A percentile compares a stretch with the other conserved stretches of the same genome.
phyloP scores from a whole-genome alignment of 2,888 invertebrate genomes.

The Pristionchus maxplancki region DNA sequence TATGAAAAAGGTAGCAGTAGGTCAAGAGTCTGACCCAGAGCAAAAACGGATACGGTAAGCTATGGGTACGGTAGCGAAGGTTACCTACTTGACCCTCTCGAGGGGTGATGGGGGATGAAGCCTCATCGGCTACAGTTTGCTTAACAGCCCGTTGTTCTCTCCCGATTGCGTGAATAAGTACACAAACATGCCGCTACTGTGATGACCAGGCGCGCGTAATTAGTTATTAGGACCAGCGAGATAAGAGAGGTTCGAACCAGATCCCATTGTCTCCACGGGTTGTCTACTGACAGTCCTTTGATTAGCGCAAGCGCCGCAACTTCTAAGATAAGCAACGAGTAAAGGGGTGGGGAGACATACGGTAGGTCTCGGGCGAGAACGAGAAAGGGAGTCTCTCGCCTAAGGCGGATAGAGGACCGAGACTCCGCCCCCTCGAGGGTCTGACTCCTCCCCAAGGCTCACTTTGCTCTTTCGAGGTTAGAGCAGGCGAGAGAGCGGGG shows the following conservation, averaged over 20 bases:
- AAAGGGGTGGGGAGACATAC: background rate
- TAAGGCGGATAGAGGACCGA: constrained; percentile 1
- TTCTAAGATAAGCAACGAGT: background rate
- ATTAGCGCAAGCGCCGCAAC: background rate
- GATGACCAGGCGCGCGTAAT: constrained; percentile 21
- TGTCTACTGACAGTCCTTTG: background rate
- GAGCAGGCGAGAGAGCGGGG: background rate
- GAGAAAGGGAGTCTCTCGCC: background rate
- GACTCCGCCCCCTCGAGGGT: constrained; percentile 31
- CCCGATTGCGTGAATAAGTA: background rate
- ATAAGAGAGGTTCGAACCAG: constrained; percentile 22
- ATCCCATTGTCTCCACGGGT: constrained; percentile 8
- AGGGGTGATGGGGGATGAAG: background rate
- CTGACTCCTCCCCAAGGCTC: background rate
- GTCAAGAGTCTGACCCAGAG: no score
- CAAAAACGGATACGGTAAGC: background rate
- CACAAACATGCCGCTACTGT: constrained; percentile 33
- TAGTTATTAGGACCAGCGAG: background rate
- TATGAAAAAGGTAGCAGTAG: background rate
- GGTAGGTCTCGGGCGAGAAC: constrained; percentile 20
- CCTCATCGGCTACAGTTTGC: constrained; percentile 27
- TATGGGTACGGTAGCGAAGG: background rate
- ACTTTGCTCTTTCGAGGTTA: background rate
- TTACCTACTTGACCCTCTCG: constrained; percentile 28
- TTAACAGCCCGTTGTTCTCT: constrained; percentile 28